Base-by-base conservation (phyloP, 2,888 invertebrate species). In the Cylloceria caligata region DNA sequence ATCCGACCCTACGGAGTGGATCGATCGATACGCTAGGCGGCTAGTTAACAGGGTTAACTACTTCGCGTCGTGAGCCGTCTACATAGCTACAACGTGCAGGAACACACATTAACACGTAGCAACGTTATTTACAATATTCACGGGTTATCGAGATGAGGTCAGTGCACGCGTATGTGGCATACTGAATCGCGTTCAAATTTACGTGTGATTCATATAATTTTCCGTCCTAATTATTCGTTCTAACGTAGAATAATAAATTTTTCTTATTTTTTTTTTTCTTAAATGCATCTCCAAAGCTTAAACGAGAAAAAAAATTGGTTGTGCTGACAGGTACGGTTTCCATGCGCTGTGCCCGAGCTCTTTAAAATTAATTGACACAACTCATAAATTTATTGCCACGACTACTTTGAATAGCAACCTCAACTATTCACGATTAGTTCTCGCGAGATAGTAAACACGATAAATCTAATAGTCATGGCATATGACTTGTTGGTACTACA, bases 21-120 rank as follows among this genome's bases (percentile, higher is more conserved):
- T 64, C 81, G 81, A 81, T 81, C 81, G 81, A 81, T 81, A 78
- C 21, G 39, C 55, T 47, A 72, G 62, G 67, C 76, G 76, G 75
- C 60, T 78, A 69, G 74, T 72, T 82, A 82, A 79, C 79, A 47
- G 49, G 16, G 74, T 82, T 79, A 82, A 79, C 75, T 67, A 82
- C 69, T 71, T 75, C 79, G 42, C 67, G 62, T 60, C 45, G 57
- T 47, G 34, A 45, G 34, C 60, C 36, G 34, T 60, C 60, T 34
- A 60, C 34, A 34, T 60, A 60, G 19, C 39, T 39, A 27, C 42
- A 9, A 55, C 27, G 55, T 42, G 64, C 36, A 27, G 39, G 52
- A 55, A 65, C 65, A 74, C 42, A 39, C 30, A 76, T 76, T 19
- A 49, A 21, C 49, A 13, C 27, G 52, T 36, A 55, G 16, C 21